These are phyloP conservation scores for Akabosia matsudoensis DNA, from an alignment of 1,140 invertebrate genomes.

Conservation along the genomic window DNA sequence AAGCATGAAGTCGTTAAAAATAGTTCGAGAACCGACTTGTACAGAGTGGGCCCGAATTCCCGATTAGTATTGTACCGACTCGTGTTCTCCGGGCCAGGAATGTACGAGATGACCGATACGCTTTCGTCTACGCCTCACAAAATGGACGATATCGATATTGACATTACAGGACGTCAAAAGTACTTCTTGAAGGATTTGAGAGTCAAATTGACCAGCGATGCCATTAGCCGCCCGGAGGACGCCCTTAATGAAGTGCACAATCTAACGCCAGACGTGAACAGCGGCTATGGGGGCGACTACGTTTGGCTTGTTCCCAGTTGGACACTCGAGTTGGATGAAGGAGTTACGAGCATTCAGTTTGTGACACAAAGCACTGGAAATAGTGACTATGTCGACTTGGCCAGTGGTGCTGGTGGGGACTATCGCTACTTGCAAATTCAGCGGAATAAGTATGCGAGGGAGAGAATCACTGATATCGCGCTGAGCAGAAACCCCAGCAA, in stretches of 20 bases:
- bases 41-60: neutral
- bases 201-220: neutral
- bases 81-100: neutral
- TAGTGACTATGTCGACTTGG: neutral
- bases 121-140: too few relatives aligned
- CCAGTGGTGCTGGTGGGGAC: neutral
- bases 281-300: neutral
- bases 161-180: too few relatives aligned
- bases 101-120: neutral
- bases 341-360: neutral
- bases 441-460: neutral
- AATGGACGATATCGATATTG: too few relatives aligned
- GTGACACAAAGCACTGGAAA: neutral
- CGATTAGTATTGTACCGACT: neutral
- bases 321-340: neutral
- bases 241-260: neutral
- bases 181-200: slow-evolving; percentile 1
- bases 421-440: too few relatives aligned
- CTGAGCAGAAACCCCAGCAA: neutral
- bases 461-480: neutral
- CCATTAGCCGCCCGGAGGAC: neutral
- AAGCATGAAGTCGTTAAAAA: too few relatives aligned
- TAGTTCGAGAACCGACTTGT: too few relatives aligned
- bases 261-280: neutral
- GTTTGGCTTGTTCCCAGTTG: too few relatives aligned